Evolutionary conservation across 2,888 invertebrate genomes (phyloP).

Genomic region (Galeopsomyia nigrocyanea): DNA sequence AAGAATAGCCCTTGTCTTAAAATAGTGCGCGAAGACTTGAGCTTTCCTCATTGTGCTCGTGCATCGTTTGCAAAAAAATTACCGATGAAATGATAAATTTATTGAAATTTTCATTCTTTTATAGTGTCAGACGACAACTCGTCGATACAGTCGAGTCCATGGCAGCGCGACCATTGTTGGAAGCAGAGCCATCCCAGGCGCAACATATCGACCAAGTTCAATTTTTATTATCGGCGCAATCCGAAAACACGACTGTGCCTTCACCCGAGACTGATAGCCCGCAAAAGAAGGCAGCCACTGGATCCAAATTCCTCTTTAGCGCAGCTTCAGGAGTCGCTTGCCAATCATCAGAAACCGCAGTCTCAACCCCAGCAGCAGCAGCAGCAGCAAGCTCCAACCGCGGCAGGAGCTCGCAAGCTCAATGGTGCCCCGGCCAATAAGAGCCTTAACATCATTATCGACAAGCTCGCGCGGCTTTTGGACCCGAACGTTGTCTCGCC

Average conservation of each 20-base stretch:
- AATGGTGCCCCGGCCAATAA: conserved; percentile 53
- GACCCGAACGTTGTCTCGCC: conserved; percentile 81
- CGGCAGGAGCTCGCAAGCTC: conserved; percentile 15
- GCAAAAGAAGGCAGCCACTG: conserved; percentile 79
- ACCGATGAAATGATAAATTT: conserved; percentile 1
- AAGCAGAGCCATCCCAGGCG: conserved; percentile 84
- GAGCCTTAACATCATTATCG: conserved; percentile 62
- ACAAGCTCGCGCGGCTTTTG: conserved; percentile 63
- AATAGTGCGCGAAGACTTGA: too few species aligned
- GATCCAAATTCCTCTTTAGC: conserved; percentile 67
- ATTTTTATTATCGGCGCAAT: conserved; percentile 78
- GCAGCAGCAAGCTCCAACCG: conserved; percentile 27
- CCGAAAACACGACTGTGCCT: conserved; percentile 68
- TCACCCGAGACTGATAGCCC: conserved; percentile 69
- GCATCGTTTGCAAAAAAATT: too few species aligned
- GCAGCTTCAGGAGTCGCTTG: conserved; percentile 51
- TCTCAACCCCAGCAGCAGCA: conserved; percentile 7
- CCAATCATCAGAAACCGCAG: conserved; percentile 50
- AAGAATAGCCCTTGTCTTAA: too few species aligned
- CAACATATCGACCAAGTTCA: conserved; percentile 81
- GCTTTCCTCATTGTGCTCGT: too few species aligned
- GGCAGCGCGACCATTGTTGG: conserved; percentile 93
- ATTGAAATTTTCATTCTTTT: neutral
- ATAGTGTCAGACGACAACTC: conserved; percentile 83
- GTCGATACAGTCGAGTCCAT: conserved; percentile 90